phyloP scores from a whole-genome alignment of 2,797 vertebrate species.

The Leontocebus nigricollis region DNA sequence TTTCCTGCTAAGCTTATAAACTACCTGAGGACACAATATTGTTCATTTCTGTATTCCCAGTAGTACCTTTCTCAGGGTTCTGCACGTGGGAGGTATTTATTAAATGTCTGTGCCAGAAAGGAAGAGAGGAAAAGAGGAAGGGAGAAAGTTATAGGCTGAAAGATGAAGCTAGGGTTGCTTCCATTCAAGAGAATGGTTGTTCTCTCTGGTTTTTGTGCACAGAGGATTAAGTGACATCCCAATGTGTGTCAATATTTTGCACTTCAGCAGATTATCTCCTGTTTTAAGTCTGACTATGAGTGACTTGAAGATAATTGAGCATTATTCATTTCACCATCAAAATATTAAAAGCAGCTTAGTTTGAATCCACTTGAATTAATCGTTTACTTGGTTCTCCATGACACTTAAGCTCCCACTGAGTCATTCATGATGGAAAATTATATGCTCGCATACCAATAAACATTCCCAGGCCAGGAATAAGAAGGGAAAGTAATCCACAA shows the following conservation, averaged over 20 bases:
- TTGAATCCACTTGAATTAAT: slow-evolving; percentile 73
- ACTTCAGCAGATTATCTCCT: slow-evolving; percentile 38
- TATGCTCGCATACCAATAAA: slow-evolving; percentile 52
- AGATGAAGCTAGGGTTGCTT: neutral
- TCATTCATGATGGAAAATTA: slow-evolving; percentile 43
- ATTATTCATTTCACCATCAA: slow-evolving; percentile 60
- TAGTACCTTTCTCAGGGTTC: neutral
- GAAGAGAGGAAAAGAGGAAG: neutral
- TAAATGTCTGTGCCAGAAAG: neutral
- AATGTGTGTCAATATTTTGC: neutral
- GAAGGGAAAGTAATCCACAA: slow-evolving; percentile 54
- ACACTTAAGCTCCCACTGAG: slow-evolving; percentile 57
- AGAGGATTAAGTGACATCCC: neutral
- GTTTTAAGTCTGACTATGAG: slow-evolving; percentile 58
- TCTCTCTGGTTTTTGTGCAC: slow-evolving; percentile 33
- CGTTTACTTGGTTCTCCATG: slow-evolving; percentile 76
- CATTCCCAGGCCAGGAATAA: slow-evolving; percentile 50
- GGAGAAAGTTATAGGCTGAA: neutral
- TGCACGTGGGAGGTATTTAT: neutral
- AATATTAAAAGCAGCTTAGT: slow-evolving; percentile 76
- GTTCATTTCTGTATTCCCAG: neutral
- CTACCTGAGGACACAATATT: neutral
- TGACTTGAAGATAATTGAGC: slow-evolving; percentile 46
- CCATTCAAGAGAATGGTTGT: neutral
- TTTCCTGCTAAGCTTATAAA: slow-evolving; percentile 35